Evolutionary conservation across 2,797 vertebrate genomes (phyloP), one percentile per base, ranked within the genome.

Genomic region (Hippoglossus hippoglossus): DNA sequence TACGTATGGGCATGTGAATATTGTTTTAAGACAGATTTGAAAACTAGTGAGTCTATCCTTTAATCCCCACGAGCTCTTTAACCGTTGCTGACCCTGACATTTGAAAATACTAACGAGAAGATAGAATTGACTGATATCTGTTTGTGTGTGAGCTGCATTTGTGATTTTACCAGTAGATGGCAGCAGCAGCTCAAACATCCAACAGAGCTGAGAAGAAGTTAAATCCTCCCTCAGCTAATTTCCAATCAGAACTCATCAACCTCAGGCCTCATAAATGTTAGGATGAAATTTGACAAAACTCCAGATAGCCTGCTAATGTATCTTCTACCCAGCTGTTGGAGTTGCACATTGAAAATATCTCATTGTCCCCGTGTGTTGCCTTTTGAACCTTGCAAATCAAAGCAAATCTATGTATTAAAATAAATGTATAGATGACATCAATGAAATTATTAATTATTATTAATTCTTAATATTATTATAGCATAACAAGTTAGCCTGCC

Each of bases 81-180:
- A 6, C 25, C 13, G 15, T 26, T 51, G 3, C 5, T 19, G 16
- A 18, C 1, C 24, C 3, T 66, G 58, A 63, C 53, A 7, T 21
- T 54, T 31, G 4, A 60, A 61, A 54, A 26, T 9, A 50, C 9
- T 1, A 28, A 41, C 46, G 13, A n/a, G 2, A 51, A 25, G 59
- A 22, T 7, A 5, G 0, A n/a, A 28, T 13, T 47, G 12, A 55
- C 5, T 18, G 2, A 57, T 9, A 57, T 49, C 4, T 41, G 22
- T 41, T 19, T 16, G 9, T 57, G 16, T 46, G 11, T 31, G 28
- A 16, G 5, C 12, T 18, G 26, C 22, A 26, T 31, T 8, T 22
- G 3, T 69, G 41, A 12, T 51, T 25, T 36, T n/a, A 3, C 84
- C 87, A 87, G 51, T 25, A 90, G 90, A 70, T 83, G 88, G 88